Base-by-base conservation (phyloP, 2,113 vertebrate genomes). In the Dinomys branickii region DNA sequence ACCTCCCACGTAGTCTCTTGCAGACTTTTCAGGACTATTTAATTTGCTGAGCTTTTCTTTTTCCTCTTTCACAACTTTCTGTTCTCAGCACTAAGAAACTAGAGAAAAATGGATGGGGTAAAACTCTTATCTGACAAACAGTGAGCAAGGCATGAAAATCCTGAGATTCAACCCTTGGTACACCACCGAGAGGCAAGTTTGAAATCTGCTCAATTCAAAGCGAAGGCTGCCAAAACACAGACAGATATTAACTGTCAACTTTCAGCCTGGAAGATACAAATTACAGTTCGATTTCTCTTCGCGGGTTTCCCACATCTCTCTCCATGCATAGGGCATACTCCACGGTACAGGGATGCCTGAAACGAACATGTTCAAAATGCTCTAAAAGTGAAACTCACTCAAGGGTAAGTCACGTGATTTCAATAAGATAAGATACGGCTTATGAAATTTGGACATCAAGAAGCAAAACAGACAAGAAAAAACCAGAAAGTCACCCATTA, bases 141-240 rank as follows among this genome's bases (percentile, higher is more conserved):
- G 93, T 58, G 38, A 71, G 50, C 38, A 14, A 88, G 35, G 93
- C 82, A 63, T 28, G 1, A 50, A 80, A 67, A 20, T 78, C 85
- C 92, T 87, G 91, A 88, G 93, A 95, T 78, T 92, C 47, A 75
- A 58, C 86, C 91, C 69, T 30, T 61, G 69, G 30, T 24, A 82
- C 56, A 82, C 56, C 3, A 13, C 61, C 52, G 85, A 94, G 50
- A 86, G 91, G 54, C 81, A 83, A 85, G 71, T 92, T 85, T 90
- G 88, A 82, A 92, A 85, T 95, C 67, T 47, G 20, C 54, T 94
- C 90, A 85, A 13, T 77, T 73, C 77, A 85, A 59, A 94, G 54
- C 30, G 91, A 97, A 90, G 69, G 63, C 88, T 94, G 95, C 71
- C 95, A 90, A 96, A 94, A 95, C 69, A 96, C 0, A 94, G 69